Conservation (phyloP, 2,888 invertebrate genomes). For the Thumatha senex region DNA sequence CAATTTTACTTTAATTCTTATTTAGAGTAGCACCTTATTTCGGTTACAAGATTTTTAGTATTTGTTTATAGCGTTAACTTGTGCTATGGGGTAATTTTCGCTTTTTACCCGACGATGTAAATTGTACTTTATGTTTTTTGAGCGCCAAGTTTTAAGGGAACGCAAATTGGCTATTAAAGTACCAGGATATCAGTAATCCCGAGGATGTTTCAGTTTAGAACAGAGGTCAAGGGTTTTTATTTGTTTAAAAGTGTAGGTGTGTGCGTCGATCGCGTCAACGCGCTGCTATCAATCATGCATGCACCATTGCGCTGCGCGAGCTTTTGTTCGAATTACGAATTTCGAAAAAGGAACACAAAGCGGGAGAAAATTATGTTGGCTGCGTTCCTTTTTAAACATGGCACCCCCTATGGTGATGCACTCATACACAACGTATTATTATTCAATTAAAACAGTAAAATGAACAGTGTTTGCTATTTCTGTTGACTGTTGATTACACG, state of each 20-base stretch:
- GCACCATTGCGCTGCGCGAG: constrained; percentile 78
- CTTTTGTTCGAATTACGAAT: constrained; percentile 81
- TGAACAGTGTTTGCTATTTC: constrained; percentile 50
- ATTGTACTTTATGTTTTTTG: constrained; percentile 53
- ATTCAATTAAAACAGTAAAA: constrained; percentile 69
- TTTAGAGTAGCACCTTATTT: constrained; percentile 81
- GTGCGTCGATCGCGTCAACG: constrained; percentile 66
- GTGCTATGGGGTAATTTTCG: constrained; percentile 71
- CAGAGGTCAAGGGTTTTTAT: constrained; percentile 74
- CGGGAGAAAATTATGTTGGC: constrained; percentile 71
- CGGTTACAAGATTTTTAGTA: constrained; percentile 82
- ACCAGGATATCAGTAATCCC: constrained; percentile 26
- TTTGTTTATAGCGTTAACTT: constrained; percentile 78
- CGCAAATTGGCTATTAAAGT: constrained; percentile 51
- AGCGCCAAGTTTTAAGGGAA: constrained; percentile 50
- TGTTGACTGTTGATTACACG: constrained; percentile 16
- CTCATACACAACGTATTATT: constrained; percentile 59
- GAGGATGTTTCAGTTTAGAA: constrained; percentile 41
- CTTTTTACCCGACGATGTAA: constrained; percentile 60
- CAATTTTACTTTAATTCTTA: constrained; percentile 83
- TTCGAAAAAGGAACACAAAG: constrained; percentile 76
- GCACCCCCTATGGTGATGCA: constrained; percentile 61
- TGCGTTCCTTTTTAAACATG: constrained; percentile 69
- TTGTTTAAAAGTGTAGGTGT: constrained; percentile 57
- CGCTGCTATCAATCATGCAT: constrained; percentile 80